Percentiles rank a stretch among this genome's conserved stretches.
Conservation (phyloP, 2,888 invertebrate genomes). For the Nymphalis polychloros region DNA sequence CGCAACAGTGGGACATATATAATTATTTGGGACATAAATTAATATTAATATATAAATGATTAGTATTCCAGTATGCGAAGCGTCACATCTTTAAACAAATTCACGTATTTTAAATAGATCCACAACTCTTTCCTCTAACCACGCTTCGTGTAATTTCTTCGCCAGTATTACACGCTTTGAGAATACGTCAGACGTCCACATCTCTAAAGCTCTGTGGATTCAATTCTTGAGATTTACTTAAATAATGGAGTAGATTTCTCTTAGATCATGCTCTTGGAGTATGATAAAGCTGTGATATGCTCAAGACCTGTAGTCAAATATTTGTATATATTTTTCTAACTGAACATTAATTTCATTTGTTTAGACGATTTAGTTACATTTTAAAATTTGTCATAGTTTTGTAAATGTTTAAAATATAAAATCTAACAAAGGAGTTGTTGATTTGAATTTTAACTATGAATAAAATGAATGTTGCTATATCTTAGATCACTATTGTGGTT, state of each 20-base stretch:
- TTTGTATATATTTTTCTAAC: neutral
- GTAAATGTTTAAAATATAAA: too few relatives aligned
- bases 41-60: too few relatives aligned
- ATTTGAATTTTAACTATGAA: too few relatives aligned
- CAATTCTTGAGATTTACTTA: constrained; percentile 10
- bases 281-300: neutral
- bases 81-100: neutral
- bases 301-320: neutral
- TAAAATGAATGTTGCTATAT: too few relatives aligned
- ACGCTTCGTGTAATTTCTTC: constrained; percentile 1
- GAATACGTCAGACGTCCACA: constrained; percentile 3
- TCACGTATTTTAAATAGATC: constrained; percentile 1
- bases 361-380: too few relatives aligned
- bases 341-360: too few relatives aligned
- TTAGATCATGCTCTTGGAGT: neutral
- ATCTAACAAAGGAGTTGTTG: too few relatives aligned
- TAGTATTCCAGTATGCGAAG: neutral
- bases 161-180: neutral
- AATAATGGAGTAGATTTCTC: neutral
- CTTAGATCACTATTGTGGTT: too few relatives aligned
- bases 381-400: too few relatives aligned
- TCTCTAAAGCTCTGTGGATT: neutral
- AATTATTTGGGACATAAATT: too few relatives aligned
- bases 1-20: too few relatives aligned
- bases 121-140: neutral